Conservation (phyloP, 2,797 vertebrate species). For the Crocidura indochinensis region DNA sequence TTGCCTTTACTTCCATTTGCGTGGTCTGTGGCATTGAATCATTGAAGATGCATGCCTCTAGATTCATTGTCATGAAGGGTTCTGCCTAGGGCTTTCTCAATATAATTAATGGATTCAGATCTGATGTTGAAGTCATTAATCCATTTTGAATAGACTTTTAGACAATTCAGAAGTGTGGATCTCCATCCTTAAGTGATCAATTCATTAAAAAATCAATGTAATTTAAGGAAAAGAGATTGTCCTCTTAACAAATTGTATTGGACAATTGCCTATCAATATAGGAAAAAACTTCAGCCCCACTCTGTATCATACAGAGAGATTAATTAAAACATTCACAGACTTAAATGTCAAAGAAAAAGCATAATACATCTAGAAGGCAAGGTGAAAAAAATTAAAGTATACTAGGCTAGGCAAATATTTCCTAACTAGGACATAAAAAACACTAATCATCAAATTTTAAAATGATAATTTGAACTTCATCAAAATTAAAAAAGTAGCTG, state of each 20-base stretch:
- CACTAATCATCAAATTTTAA: slow-evolving; percentile 14
- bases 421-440: slow-evolving; percentile 10
- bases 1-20: no score
- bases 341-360: slow-evolving; percentile 55
- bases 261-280: neutral
- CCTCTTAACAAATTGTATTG: slow-evolving; percentile 46
- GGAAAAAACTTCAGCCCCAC: slow-evolving; percentile 42
- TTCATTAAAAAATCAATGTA: slow-evolving; percentile 49
- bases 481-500: slow-evolving; percentile 34
- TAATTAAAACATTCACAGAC: slow-evolving; percentile 59
- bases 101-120: no score
- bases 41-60: no score
- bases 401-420: slow-evolving; percentile 37
- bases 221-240: slow-evolving; percentile 35
- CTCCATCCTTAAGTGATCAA: neutral
- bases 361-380: slow-evolving; percentile 39
- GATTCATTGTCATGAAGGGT: no score
- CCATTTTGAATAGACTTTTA: neutral
- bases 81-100: no score
- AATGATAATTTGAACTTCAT: slow-evolving; percentile 27
- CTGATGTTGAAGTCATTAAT: no score
- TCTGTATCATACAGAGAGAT: slow-evolving; percentile 50
- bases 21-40: no score
- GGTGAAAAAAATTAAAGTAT: neutral
- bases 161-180: slow-evolving; percentile 45